Conservation (phyloP, 2,888 invertebrate species). For the Drosophila rubida region DNA sequence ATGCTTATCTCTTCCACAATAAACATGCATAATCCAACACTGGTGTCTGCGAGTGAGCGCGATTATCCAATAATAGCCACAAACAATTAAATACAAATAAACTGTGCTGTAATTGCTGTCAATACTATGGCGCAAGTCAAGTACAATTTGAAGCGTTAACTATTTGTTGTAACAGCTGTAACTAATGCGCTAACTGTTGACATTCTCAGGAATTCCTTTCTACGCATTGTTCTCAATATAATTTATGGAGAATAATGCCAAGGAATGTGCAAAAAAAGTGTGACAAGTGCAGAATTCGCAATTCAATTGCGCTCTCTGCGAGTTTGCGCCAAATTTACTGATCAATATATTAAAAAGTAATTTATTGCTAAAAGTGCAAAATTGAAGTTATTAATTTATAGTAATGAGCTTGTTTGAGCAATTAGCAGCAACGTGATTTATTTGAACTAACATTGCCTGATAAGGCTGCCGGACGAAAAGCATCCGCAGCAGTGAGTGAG, state of each 20-base stretch:
- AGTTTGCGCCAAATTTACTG: too few relatives aligned
- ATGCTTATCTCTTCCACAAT: slow-evolving; percentile 46
- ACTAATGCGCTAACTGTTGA: background rate
- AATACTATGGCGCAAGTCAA: slow-evolving; percentile 1
- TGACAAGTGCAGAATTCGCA: too few relatives aligned
- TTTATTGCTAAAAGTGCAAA: too few relatives aligned
- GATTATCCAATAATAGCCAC: slow-evolving; percentile 40
- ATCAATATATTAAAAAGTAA: too few relatives aligned
- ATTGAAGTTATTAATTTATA: too few relatives aligned
- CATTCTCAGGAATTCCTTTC: too few relatives aligned
- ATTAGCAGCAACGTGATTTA: slow-evolving; percentile 11
- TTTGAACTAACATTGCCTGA: background rate
- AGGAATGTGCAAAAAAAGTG: too few relatives aligned
- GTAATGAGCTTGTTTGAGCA: too few relatives aligned
- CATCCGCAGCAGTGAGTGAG: too few relatives aligned
- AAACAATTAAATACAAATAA: slow-evolving; percentile 16
- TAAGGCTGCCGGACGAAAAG: background rate
- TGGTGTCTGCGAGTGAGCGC: slow-evolving; percentile 33
- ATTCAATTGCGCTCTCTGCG: too few relatives aligned
- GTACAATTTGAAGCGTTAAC: slow-evolving; percentile 3
- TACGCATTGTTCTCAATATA: too few relatives aligned
- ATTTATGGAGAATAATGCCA: too few relatives aligned
- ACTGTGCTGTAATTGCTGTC: slow-evolving; percentile 20
- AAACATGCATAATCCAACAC: slow-evolving; percentile 41
- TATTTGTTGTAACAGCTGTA: slow-evolving; percentile 10